phyloP scores from a whole-genome alignment of 2,888 invertebrate species.

The Gymnocheta viridis region DNA sequence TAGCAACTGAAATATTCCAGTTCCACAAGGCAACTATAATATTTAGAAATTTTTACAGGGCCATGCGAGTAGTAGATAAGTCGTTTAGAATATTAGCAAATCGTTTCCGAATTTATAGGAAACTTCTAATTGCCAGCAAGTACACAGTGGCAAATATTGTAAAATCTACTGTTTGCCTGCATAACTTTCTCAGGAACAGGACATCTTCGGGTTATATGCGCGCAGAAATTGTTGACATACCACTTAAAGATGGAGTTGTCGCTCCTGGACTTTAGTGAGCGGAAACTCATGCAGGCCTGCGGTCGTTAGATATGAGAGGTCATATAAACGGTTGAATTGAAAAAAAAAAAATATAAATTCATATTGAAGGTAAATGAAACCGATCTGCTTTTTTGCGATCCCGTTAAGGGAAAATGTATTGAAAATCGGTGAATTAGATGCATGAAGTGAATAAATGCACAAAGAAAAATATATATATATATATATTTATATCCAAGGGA shows the following conservation, averaged over 20 bases:
- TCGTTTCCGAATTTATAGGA: slow-evolving; percentile 17
- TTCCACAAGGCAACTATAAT: background rate
- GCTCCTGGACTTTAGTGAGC: background rate
- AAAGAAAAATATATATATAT: no score
- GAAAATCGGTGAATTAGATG: no score
- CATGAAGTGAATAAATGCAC: no score
- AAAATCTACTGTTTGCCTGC: slow-evolving; percentile 17
- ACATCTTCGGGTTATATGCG: background rate
- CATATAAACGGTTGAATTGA: no score
- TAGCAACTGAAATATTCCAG: background rate
- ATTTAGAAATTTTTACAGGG: background rate
- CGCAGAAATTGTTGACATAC: background rate
- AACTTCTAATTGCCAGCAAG: slow-evolving; percentile 38
- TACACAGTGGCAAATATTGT: slow-evolving; percentile 24
- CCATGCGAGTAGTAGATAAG: slow-evolving; percentile 3
- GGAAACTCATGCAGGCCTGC: background rate
- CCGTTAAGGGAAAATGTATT: no score
- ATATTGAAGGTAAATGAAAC: no score
- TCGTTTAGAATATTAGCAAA: slow-evolving; percentile 1
- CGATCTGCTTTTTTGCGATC: no score
- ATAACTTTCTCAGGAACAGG: slow-evolving; percentile 26
- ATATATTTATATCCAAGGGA: no score
- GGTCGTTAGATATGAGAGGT: no score
- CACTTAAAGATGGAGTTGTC: background rate
- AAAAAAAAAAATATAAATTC: no score